Evolutionary conservation across 2,113 vertebrate genomes (phyloP).

Genomic region (Acanthisitta chloris): DNA sequence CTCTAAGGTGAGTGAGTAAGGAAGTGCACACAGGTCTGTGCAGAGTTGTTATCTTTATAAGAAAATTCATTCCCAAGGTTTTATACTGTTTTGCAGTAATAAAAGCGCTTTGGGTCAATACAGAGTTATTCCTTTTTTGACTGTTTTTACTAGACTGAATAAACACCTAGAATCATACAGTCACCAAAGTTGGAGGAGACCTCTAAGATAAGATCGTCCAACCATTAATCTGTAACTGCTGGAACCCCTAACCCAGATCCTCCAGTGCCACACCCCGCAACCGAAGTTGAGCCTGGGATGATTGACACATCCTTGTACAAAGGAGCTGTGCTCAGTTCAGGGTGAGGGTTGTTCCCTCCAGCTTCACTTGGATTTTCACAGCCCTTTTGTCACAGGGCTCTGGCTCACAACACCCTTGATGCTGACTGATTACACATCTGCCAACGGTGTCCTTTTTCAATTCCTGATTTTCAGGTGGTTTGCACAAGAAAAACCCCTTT

Average conservation of each 20-base stretch:
- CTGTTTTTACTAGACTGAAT: slow-evolving; percentile 79
- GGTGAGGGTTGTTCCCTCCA: neutral
- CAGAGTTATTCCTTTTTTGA: slow-evolving; percentile 70
- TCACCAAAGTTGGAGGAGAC: too few species aligned
- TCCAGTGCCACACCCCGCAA: too few species aligned
- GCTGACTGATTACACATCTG: neutral
- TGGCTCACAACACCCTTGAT: neutral
- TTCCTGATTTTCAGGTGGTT: slow-evolving; percentile 22
- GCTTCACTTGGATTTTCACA: slow-evolving; percentile 33
- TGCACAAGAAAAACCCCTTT: neutral
- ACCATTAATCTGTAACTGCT: too few species aligned
- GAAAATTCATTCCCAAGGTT: slow-evolving; percentile 60
- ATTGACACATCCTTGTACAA: slow-evolving; percentile 61
- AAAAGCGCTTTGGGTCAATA: slow-evolving; percentile 49
- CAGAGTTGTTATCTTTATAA: slow-evolving; percentile 20
- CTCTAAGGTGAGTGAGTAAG: neutral
- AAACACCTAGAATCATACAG: too few species aligned
- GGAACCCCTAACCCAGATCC: too few species aligned
- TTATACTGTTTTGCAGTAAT: slow-evolving; percentile 34
- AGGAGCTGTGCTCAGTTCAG: slow-evolving; percentile 33
- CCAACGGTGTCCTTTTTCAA: neutral
- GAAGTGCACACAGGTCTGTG: neutral
- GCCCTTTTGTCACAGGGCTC: neutral
- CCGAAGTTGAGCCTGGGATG: neutral
- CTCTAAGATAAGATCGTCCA: too few species aligned